Base-by-base conservation (phyloP, 2,113 vertebrate species). In the Tragelaphus strepsiceros region DNA sequence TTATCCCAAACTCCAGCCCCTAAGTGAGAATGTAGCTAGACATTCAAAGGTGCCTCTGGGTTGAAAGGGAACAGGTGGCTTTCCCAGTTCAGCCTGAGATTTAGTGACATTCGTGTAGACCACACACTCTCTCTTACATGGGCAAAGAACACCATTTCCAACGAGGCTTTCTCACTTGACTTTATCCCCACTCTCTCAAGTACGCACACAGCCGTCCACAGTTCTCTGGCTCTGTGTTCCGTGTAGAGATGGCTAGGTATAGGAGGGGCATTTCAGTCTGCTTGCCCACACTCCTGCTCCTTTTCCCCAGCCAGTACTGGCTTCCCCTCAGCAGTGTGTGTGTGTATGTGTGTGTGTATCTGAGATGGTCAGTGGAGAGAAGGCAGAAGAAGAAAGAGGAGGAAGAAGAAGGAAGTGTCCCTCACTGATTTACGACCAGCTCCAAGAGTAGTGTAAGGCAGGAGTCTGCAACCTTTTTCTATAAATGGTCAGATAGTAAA, bases 41-140 rank as follows among this genome's bases (percentile, higher is more conserved):
- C 32, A 86, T 56, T 16, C 28, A 7, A 96, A 91, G 46, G 15
- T 26, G 58, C 32, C 39, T 97, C 11, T 51, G 43, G 17, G 43
- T 91, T 93, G 80, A 58, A 87, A 96, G 78, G 51, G 46, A 91
- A 51, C 54, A 84, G 28, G 78, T 74, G 49, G 56, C 22, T 96
- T 24, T 96, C 64, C 71, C 71, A 95, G 83, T 78, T 91, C 80
- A 96, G 78, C 46, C 78, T 94, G 53, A 96, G 78, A 93, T 91
- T 67, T 91, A 89, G 51, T 83, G 80, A 87, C 62, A 54, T 9
- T 88, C 56, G 74, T 90, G 46, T 78, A 96, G 95, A 97, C 24
- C 87, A 80, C 91, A 90, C 26, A 71, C 67, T 39, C 49, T 90
- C 71, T 93, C 19, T 91, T 94, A 93, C 32, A 74, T 51, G 32